Conservation (phyloP, 2,888 invertebrate genomes). For the Onthophagus sagittarius region DNA sequence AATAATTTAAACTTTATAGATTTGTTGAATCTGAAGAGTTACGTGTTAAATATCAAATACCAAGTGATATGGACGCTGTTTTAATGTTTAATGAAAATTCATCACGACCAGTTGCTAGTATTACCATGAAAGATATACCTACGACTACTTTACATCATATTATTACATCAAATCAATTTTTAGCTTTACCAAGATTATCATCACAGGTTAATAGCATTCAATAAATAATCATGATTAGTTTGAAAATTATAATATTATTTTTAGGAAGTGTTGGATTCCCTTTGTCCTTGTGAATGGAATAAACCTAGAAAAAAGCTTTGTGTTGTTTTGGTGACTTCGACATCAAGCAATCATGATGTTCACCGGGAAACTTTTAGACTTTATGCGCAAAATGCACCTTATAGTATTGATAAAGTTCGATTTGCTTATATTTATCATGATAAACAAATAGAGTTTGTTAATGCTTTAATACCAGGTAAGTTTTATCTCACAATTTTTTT, state of each 20-base stretch:
- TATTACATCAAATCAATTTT: constrained; percentile 82
- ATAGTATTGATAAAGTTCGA: constrained; percentile 65
- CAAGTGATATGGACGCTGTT: constrained; percentile 72
- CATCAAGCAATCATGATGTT: constrained; percentile 55
- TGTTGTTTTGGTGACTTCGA: constrained; percentile 74
- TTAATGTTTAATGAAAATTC: constrained; percentile 87
- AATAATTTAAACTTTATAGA: constrained; percentile 44
- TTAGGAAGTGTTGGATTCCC: constrained; percentile 68
- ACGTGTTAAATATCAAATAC: constrained; percentile 66
- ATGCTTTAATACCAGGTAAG: constrained; percentile 62
- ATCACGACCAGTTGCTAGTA: constrained; percentile 74
- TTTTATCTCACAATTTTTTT: not conserved
- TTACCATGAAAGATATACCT: constrained; percentile 87
- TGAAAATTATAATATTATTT: constrained; percentile 22
- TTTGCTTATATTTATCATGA: constrained; percentile 89
- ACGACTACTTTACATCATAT: constrained; percentile 83
- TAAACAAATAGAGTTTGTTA: constrained; percentile 77
- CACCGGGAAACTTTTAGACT: constrained; percentile 67
- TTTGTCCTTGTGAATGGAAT: constrained; percentile 88
- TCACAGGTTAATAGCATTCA: constrained; percentile 66
- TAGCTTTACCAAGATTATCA: constrained; percentile 83
- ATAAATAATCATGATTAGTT: not conserved
- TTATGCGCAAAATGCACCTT: constrained; percentile 66
- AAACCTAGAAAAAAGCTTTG: constrained; percentile 70
- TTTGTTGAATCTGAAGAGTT: constrained; percentile 67